A percentile compares a stretch with the other conserved stretches of the same genome.
phyloP scores from a whole-genome alignment of 2,113 vertebrate genomes.

The Monopterus albus region DNA sequence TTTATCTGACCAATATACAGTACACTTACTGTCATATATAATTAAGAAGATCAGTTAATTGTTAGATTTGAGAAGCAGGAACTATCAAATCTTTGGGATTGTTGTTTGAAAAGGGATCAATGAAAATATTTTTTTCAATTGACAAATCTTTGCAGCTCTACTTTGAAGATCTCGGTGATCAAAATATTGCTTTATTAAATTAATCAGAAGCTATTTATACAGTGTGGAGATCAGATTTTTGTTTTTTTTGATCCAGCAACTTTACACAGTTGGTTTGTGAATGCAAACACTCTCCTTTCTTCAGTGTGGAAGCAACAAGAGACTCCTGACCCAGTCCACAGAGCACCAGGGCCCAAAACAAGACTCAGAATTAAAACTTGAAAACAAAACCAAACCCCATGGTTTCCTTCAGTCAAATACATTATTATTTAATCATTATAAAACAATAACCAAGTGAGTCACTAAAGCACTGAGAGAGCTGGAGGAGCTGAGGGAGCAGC shows the following conservation, averaged over 20 bases:
- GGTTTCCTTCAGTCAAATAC: slow-evolving; percentile 82
- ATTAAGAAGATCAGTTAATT: not conserved
- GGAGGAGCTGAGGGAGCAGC: slow-evolving; percentile 64
- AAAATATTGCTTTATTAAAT: not conserved
- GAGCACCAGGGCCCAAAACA: slow-evolving; percentile 49
- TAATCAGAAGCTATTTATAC: not conserved
- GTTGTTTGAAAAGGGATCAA: no score
- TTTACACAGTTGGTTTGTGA: not conserved
- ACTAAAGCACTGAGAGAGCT: slow-evolving; percentile 62
- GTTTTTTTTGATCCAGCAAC: slow-evolving; percentile 7
- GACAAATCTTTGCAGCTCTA: not conserved
- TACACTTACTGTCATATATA: not conserved
- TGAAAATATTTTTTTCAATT: no score
- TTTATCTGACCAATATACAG: not conserved
- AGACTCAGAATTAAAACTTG: slow-evolving; percentile 66
- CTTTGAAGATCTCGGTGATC: not conserved
- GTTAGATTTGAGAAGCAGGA: not conserved
- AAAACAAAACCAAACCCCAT: slow-evolving; percentile 68
- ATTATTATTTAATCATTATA: slow-evolving; percentile 68
- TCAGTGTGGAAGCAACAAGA: slow-evolving; percentile 24
- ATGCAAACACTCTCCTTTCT: slow-evolving; percentile 15
- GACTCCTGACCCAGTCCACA: slow-evolving; percentile 50
- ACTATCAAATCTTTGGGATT: not conserved
- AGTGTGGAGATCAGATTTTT: not conserved
- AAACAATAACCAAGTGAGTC: slow-evolving; percentile 67